phyloP scores from a whole-genome alignment of 2,888 invertebrate species.

The Plagodis pulveraria region DNA sequence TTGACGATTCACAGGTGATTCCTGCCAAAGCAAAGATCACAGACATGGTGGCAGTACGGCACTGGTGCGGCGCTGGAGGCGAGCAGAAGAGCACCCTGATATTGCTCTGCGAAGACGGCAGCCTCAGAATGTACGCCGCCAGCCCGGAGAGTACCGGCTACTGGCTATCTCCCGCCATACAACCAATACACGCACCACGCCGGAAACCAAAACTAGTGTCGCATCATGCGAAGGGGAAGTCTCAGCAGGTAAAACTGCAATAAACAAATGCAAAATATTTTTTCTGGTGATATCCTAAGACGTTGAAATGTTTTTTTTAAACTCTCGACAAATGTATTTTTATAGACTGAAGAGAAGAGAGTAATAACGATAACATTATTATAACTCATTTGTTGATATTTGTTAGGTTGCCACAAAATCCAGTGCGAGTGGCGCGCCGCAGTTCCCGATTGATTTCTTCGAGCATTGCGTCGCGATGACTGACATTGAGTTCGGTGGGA shows the following conservation, averaged over 20 bases:
- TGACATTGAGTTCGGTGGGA: conserved; percentile 97
- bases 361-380: no score
- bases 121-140: conserved; percentile 96
- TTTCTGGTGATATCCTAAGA: no score
- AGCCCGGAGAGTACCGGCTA: conserved; percentile 91
- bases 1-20: conserved; percentile 73
- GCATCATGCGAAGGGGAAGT: conserved; percentile 66
- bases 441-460: conserved; percentile 98
- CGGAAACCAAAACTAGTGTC: conserved; percentile 58
- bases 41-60: conserved; percentile 98
- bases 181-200: conserved; percentile 73
- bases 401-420: conserved; percentile 71
- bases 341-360: no score
- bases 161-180: conserved; percentile 86
- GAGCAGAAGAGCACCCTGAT: conserved; percentile 96
- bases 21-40: conserved; percentile 98
- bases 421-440: conserved; percentile 85
- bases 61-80: conserved; percentile 90
- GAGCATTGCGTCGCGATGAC: conserved; percentile 96
- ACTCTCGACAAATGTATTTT: no score
- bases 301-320: no score
- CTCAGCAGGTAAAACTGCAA: conserved; percentile 58
- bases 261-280: no score
- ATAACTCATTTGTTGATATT: conserved; percentile 2
- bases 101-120: conserved; percentile 97